Conservation (phyloP, 1,140 invertebrate genomes). For the Ceratoteleas bidentatus region DNA sequence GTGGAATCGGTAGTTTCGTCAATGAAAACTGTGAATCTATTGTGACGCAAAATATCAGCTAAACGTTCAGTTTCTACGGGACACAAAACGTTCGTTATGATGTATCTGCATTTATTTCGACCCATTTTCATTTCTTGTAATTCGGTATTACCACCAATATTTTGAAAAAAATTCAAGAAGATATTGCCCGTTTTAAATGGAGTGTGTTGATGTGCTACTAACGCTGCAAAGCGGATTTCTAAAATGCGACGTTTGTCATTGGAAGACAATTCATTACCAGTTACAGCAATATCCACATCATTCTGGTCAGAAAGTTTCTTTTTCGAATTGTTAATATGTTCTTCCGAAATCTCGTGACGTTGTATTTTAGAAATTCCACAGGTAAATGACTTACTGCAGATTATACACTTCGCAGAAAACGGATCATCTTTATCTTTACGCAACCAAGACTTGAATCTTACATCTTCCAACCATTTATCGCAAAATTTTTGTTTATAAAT, state of each 20-base stretch:
- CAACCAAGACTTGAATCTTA: neutral
- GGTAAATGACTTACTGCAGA: neutral
- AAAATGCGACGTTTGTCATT: neutral
- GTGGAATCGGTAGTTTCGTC: slow-evolving; percentile 15
- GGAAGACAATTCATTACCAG: neutral
- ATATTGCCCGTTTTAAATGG: neutral
- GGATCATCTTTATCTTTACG: neutral
- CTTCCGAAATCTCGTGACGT: too few species aligned
- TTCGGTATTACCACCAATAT: neutral
- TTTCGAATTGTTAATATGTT: too few species aligned
- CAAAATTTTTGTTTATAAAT: too few species aligned
- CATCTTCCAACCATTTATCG: neutral
- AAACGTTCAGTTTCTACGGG: neutral
- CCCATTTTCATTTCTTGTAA: slow-evolving; percentile 17
- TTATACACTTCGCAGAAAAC: neutral
- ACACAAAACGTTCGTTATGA: slow-evolving; percentile 5
- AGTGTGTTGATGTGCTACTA: neutral
- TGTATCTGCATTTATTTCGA: slow-evolving; percentile 16
- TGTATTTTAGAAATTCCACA: too few species aligned
- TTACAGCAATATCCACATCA: too few species aligned
- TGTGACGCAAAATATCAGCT: neutral
- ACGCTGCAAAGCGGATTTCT: neutral
- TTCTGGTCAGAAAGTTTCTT: too few species aligned
- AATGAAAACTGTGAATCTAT: slow-evolving; percentile 20
- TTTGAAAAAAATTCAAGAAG: neutral